Conservation (phyloP, 1,140 invertebrate genomes). For the Latrodectus geometricus region DNA sequence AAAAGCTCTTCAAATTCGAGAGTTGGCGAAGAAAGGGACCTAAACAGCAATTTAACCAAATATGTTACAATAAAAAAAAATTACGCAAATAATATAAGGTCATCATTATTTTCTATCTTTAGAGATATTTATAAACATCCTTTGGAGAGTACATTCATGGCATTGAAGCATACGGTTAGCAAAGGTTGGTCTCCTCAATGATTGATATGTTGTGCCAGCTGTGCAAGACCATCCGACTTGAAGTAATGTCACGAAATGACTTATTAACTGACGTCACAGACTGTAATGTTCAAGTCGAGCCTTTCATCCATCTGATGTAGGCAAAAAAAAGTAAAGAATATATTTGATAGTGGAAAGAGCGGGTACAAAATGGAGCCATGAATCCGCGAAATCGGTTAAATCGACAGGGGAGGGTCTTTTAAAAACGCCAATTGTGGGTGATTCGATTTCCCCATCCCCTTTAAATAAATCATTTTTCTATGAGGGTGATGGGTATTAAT, state of each 20-base stretch:
- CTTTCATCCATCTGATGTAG: neutral
- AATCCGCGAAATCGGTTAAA: slow-evolving; percentile 60
- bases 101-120: too few relatives aligned
- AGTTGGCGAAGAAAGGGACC: too few relatives aligned
- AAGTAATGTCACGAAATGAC: slow-evolving; percentile 47
- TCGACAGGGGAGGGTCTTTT: slow-evolving; percentile 58
- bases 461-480: slow-evolving; percentile 57
- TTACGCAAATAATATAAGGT: too few relatives aligned
- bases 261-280: slow-evolving; percentile 59
- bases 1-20: too few relatives aligned
- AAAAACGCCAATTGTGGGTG: slow-evolving; percentile 58
- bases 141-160: too few relatives aligned
- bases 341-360: neutral
- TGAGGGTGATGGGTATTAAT: slow-evolving; percentile 53
- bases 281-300: slow-evolving; percentile 9
- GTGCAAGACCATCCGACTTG: slow-evolving; percentile 17
- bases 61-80: too few relatives aligned
- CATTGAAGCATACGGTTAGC: too few relatives aligned
- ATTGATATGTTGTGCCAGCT: slow-evolving; percentile 57
- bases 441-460: slow-evolving; percentile 34
- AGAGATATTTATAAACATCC: too few relatives aligned
- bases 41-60: too few relatives aligned
- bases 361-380: slow-evolving; percentile 35
- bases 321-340: slow-evolving; percentile 18
- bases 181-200: neutral